Evolutionary conservation across 30 jellyfish, hydroid and myxozoan genomes (phyloP), one percentile per base, ranked within the genome.

Genomic region (Hydra vulgaris): DNA sequence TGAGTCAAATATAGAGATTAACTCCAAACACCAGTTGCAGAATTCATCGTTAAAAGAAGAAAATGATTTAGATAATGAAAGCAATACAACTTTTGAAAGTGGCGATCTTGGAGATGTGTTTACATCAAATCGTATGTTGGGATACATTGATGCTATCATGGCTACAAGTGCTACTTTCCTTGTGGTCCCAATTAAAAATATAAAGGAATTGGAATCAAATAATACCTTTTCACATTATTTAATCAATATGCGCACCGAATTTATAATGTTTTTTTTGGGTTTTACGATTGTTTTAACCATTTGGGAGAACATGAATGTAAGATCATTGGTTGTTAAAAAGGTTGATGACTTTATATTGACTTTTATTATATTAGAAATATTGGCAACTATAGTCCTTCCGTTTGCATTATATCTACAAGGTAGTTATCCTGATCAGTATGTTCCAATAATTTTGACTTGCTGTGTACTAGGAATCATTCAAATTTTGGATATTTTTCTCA

Each of bases 401-500:
- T 80, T 80, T 54, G 61, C 87, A 20, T n/a, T 80, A n/a, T 55
- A 82, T 66, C 52, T 80, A n/a, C 73, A 80, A 66, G 87, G 87
- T 12, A 66, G 23, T 16, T 55, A 8, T 54, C 73, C 87, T 22
- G 27, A 20, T 16, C 85, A 80, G 21, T 17, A 70, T 27, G 68
- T 70, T 5, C 71, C 87, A 4, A 70, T 80, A 15, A 24, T 80
- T 20, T 22, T 70, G 5, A 18, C 87, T 12, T 66, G 80, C 66
- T 23, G 40, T 15, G 21, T 70, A n/a, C 20, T 80, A 0, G 70
- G 68, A n/a, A 1, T 80, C 84, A 21, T 80, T 7, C 54, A 70
- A 23, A 26, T 80, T 21, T 66, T 80, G 1, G 87, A 80, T 17
- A 67, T 80, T 18, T 1, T 66, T 16, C 25, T 26, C 72, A 23